These are phyloP conservation scores for Apocheima hispidaria DNA, from an alignment of 2,888 invertebrate species.

Conservation along the genomic window DNA sequence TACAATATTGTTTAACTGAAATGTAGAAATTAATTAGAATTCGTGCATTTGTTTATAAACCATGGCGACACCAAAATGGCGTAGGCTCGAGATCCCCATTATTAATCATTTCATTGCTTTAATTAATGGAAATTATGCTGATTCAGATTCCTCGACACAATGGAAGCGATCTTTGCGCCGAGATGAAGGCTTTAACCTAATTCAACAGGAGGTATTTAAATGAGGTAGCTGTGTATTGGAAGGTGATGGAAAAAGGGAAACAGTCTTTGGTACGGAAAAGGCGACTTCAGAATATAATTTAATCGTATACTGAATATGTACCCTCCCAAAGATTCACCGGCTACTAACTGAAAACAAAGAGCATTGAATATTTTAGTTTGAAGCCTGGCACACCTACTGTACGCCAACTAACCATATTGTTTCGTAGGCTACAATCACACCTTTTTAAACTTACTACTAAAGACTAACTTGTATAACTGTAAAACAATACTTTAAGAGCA, in stretches of 20 bases:
- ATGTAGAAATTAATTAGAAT: no score
- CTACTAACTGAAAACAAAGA: no score
- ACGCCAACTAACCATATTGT: no score
- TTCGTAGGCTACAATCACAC: no score
- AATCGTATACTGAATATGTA: no score
- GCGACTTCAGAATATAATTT: not conserved
- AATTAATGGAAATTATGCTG: conserved; percentile 84
- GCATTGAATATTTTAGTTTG: no score
- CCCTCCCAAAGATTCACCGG: no score
- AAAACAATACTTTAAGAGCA: no score
- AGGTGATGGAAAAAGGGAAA: not conserved
- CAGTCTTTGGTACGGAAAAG: not conserved
- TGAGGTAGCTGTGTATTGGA: conserved; percentile 24
- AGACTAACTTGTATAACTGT: no score
- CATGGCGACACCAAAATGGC: conserved; percentile 54
- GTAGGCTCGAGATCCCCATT: conserved; percentile 73
- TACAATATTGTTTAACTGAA: not conserved
- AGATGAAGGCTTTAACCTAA: conserved; percentile 68
- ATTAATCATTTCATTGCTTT: conserved; percentile 84
- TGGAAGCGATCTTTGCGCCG: conserved; percentile 69
- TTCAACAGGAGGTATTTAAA: conserved; percentile 36
- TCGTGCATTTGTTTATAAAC: not conserved
- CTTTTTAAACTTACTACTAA: no score
- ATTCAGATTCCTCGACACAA: conserved; percentile 76
- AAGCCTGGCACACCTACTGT: no score